Base-by-base conservation (phyloP, 2,888 invertebrate genomes). In the Lasius platythorax region DNA sequence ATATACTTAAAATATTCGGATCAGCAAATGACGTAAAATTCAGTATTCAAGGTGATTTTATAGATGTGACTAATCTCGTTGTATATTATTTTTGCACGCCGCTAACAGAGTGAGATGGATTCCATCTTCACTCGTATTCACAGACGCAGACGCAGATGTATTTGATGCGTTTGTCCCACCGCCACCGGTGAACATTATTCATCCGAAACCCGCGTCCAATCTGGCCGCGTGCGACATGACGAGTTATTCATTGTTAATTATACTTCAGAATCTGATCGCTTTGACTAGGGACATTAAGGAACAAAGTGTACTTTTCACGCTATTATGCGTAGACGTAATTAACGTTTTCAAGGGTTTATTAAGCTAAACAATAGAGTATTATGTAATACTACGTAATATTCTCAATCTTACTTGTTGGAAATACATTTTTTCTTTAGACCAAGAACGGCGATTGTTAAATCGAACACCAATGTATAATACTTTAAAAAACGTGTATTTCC, bases 151-250 rank as follows among this genome's bases (percentile, higher is more conserved):
- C 82, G 87, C 94, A 72, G 92, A 96, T 91, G 96, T 96, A 91
- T 97, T 97, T 91, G 97, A 97, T 93, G 96, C 96, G 89, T 95
- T 97, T 89, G 96, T 96, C 91, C 96, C 96, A 87, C 97, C 97
- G 66, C 97, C 97, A 76, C 97, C 97, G 82, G 97, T 97, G 84
- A 97, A 97, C 94, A 97, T 97, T 93, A 96, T 97, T 91, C 97
- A 97, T 95, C 97, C 97, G 72, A 96, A 96, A 91, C 97, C 97
- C 9, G 93, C 94, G 61, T 90, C 92, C n/a, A 94, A 94, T 87
- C 72, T 92, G 72, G 94, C 94, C 33, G 87, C 93, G 37, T 87
- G 85, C 53, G 92, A 88, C 85, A 87, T 91, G 46, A 91, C 92
- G 76, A 91, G 88, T 86, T 87, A 92, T 56, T 89, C 91, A 64